Percentiles rank a stretch among this genome's conserved stretches.
These are phyloP conservation scores for Vimba vimba DNA, from an alignment of 2,113 vertebrate species.

Conservation along the genomic window DNA sequence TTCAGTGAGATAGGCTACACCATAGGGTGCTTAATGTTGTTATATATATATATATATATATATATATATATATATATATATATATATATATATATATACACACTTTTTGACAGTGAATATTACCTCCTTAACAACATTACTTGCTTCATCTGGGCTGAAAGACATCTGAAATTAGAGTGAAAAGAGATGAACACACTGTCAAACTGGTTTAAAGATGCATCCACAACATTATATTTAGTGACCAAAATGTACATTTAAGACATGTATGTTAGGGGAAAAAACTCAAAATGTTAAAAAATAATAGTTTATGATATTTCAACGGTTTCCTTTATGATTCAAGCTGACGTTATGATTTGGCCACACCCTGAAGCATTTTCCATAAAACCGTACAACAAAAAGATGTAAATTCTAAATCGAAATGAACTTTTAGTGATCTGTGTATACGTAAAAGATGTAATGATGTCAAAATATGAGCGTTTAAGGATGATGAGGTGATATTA, in stretches of 20 bases:
- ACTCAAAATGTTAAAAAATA: neutral
- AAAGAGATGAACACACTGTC: neutral
- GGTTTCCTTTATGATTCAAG: neutral
- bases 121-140: constrained; percentile 77
- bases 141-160: constrained; percentile 76
- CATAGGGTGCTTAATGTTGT: neutral
- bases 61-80: neutral
- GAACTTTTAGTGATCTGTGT: neutral
- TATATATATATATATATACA: neutral
- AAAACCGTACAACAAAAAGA: neutral
- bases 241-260: neutral
- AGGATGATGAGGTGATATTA: neutral
- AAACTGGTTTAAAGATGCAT: neutral
- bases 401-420: neutral
- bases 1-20: neutral
- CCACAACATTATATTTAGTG: neutral
- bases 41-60: neutral
- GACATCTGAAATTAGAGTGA: constrained; percentile 61
- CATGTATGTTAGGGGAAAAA: neutral
- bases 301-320: neutral
- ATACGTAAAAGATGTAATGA: neutral
- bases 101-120: neutral
- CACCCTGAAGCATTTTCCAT: constrained; percentile 37
- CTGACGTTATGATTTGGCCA: constrained; percentile 33
- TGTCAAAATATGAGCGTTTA: neutral